Conservation (phyloP, 2,113 vertebrate species). For the Dolichallabes microphthalmus region DNA sequence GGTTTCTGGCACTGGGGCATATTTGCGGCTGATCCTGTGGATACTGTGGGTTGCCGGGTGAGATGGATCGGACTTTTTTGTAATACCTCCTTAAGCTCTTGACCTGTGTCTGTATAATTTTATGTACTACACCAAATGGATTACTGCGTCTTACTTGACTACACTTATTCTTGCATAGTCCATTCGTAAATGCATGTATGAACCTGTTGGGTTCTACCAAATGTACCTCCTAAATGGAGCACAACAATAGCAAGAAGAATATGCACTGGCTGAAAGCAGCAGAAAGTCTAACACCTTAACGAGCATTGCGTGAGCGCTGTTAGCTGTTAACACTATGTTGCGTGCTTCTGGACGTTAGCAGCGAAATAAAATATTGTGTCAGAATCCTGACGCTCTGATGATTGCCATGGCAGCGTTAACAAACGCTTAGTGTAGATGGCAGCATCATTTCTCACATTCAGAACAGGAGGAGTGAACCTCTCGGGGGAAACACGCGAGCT, state of each 20-base stretch:
- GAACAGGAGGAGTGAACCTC: neutral
- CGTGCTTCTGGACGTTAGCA: neutral
- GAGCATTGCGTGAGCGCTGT: neutral
- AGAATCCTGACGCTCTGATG: neutral
- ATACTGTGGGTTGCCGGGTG: too few relatives aligned
- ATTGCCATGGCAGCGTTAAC: neutral
- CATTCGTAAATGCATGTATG: neutral
- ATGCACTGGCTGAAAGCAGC: neutral
- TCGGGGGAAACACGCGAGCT: constrained; percentile 13
- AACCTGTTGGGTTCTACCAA: neutral
- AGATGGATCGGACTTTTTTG: too few relatives aligned
- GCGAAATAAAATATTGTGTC: neutral
- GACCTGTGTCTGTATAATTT: neutral
- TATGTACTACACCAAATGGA: neutral
- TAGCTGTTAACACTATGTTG: neutral
- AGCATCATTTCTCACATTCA: neutral
- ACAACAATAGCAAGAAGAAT: neutral
- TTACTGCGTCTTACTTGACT: neutral
- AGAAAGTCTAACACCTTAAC: neutral
- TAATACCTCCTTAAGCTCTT: neutral
- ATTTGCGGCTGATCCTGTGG: too few relatives aligned
- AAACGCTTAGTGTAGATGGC: neutral
- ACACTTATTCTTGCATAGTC: neutral
- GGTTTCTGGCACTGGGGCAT: too few relatives aligned
- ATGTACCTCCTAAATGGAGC: neutral